A percentile compares a stretch with the other conserved stretches of the same genome.
phyloP scores from a whole-genome alignment of 2,797 vertebrate species.

The Phyllotis vaccarum region DNA sequence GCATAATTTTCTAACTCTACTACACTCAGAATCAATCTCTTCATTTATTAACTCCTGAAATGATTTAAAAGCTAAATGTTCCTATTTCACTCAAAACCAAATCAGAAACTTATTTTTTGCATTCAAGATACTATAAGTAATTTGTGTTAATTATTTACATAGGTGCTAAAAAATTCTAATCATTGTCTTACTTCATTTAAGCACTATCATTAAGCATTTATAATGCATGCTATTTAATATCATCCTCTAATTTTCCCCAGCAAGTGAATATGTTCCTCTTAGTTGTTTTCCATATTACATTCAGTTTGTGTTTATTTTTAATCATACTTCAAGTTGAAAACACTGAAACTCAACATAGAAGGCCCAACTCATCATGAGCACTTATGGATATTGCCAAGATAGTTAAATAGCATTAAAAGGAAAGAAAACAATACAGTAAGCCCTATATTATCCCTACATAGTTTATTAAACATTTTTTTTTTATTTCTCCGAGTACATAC shows the following conservation, averaged over 20 bases:
- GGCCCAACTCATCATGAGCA: not conserved
- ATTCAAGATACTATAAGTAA: conserved; percentile 10
- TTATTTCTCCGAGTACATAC: conserved; percentile 25
- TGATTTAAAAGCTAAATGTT: conserved; percentile 23
- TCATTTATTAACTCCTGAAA: not conserved
- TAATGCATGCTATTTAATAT: not conserved
- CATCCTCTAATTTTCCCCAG: not conserved
- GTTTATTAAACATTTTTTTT: conserved; percentile 10
- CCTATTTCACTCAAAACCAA: not conserved
- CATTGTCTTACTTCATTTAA: conserved; percentile 39
- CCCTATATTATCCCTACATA: not conserved
- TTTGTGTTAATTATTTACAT: conserved; percentile 19
- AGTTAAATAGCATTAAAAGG: not conserved
- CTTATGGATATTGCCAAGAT: conserved; percentile 7
- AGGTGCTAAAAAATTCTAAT: not conserved
- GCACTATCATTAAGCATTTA: conserved; percentile 24
- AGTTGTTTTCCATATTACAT: not conserved
- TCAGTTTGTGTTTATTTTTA: conserved; percentile 5
- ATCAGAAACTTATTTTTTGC: not conserved
- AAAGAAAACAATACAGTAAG: not conserved
- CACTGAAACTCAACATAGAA: not conserved
- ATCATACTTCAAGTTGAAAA: not conserved
- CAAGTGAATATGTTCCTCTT: not conserved
- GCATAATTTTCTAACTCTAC: not conserved
- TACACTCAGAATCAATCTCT: not conserved